Base-by-base conservation (phyloP, 2,113 vertebrate species). In the Campylomormyrus tamandua region DNA sequence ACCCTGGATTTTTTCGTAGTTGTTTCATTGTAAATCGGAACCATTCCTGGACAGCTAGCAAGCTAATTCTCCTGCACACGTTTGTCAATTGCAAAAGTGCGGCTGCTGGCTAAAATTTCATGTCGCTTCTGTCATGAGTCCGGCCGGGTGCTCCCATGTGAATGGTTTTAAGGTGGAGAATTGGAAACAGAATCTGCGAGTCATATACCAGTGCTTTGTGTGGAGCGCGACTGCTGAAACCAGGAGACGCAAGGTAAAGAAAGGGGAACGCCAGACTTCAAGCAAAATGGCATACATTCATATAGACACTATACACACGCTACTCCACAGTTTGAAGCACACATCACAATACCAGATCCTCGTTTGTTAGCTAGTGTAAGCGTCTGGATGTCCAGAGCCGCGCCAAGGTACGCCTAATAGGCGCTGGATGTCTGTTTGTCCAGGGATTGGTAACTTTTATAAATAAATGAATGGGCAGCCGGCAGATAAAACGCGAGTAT, bases 201-300 rank as follows among this genome's bases (percentile, higher is more conserved):
- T 97, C 74, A 98, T 99, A 91, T 99, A 98, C 95, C 98, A 98
- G 95, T 98, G 97, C 93, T 99, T 99, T 96, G 98, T 99, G 92
- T 99, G 98, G 98, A 98, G 97, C 93, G 98, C 97, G 83, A 97
- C 98, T 83, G 97, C 96, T 7, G 98, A 99, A 96, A 97, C 97
- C 95, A 97, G 98, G 95, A 98, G 97, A 96, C 97, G 97, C 93
- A 99, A 99, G 98, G 98, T 97, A 96, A 96, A 91, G 89, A 92
- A 96, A 49, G 48, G 31, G 88, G 94, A 94, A 83, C 88, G 6
- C 74, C 49, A 89, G 39, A 83, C 49, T 66, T 53, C 48, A 89
- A 50, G n/a, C 70, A 74, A 88, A 88, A 88, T 89, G 66, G 88
- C 66, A 89, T 89, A 8, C 88, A 50, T 89, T 80, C 66, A 62